Evolutionary conservation across 2,888 invertebrate genomes (phyloP), one percentile per base, ranked within the genome.

Genomic region (Antheraea yamamai): DNA sequence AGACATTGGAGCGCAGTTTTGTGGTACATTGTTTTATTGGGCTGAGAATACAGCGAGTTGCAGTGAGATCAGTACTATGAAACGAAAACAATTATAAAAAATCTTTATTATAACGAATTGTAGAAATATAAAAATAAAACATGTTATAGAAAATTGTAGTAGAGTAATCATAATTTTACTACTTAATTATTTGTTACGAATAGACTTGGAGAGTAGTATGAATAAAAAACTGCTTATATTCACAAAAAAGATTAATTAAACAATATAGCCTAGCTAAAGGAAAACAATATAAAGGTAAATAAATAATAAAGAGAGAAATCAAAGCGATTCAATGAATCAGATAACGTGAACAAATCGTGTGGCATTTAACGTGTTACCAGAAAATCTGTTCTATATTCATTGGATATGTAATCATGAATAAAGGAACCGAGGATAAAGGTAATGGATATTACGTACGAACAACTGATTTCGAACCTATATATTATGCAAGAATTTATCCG

Each of bases 401-500:
- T 61, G 23, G 61, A 61, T 61, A 61, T 61, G 61, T 61, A 23
- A 61, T 61, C 61, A 61, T 61, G 61, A 61, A 61, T 61, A 61
- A 23, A 61, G 23, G 35, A 61, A 61, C 1, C n/a, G n/a, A 20
- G 61, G n/a, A 66, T 66, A 4, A 26, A 30, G 30, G 26, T 66
- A 66, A 66, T 66, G 10, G 61, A 61, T 61, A 61, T n/a, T 61
- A 61, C 61, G 23, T 61, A 61, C 23, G 61, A 23, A 8, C 23
- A 23, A 23, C 12, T 23, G 8, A 61, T 61, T 23, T 23, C 61
- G 23, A n/a, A 61, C 61, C 10, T 61, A 61, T 23, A 61, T 23
- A 8, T n/a, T 61, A 61, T 61, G 61, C 23, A 61, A 61, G 23
- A 23, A 26, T 20, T 20, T 55, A 55, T 23, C 61, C 4, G 12